Base-by-base conservation (phyloP, 2,113 vertebrate species). In the Atherinomorus stipes region DNA sequence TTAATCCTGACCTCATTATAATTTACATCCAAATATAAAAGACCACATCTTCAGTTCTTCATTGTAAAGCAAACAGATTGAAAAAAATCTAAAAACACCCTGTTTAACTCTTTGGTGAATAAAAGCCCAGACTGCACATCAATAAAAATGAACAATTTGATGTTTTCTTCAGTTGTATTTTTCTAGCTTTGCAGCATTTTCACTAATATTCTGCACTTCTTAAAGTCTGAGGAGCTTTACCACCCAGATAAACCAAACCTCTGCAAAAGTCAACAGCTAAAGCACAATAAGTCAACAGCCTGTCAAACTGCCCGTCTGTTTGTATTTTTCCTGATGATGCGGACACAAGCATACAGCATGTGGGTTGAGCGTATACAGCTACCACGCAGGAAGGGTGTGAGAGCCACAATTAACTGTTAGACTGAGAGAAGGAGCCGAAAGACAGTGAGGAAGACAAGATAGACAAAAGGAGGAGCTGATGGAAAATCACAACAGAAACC, bases 331-430 rank as follows among this genome's bases (percentile, higher is more conserved):
- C 65, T 74, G 66, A 83, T 80, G 83, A 83, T 85, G 88, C 81
- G 84, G 61, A 88, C 79, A 76, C 86, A 83, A 84, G 78, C 84
- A 58, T 64, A 67, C 64, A 61, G 52, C 9, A 12, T 71, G 63
- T 81, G 78, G 68, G 78, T 67, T 78, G 57, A 77, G 82, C 71
- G 85, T 64, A 71, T 66, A 63, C 13, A 16, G 56, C 45, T 49
- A 51, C 34, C 64, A 25, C 16, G 25, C 18, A 19, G 74, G 53
- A 61, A 45, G 56, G 12, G 38, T 44, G 38, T 53, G 51, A 60
- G 59, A 62, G 57, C 34, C 15, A 21, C 26, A 19, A 31, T 65
- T 12, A 53, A 31, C 45, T 50, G 52, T 25, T n/a, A 60, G 31
- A 26, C 45, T 50, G 52, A 31, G 22, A 64, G 40, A 26, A 62